phyloP scores from a whole-genome alignment of 1,140 invertebrate genomes.

The Drosophila carrolli region DNA sequence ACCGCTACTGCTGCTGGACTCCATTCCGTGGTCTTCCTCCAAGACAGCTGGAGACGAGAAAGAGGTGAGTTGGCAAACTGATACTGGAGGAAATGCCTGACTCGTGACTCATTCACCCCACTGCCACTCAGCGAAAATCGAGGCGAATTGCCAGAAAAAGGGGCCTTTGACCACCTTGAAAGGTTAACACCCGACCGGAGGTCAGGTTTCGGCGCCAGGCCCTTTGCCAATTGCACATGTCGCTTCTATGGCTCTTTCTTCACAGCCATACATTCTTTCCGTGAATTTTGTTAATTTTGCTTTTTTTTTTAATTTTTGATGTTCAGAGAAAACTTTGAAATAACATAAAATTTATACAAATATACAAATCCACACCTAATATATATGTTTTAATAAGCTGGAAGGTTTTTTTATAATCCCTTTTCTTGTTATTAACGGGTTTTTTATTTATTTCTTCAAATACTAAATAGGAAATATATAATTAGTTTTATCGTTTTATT shows the following conservation, averaged over 20 bases:
- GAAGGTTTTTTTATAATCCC: too few species aligned
- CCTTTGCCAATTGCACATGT: slow-evolving; percentile 12
- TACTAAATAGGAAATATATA: too few species aligned
- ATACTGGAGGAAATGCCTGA: slow-evolving; percentile 28
- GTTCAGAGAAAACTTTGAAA: not conserved
- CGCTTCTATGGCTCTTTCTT: not conserved
- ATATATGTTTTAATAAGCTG: too few species aligned
- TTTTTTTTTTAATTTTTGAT: too few species aligned
- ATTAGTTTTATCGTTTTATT: too few species aligned
- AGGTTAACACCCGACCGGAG: slow-evolving; percentile 48
- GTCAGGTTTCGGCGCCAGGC: slow-evolving; percentile 59
- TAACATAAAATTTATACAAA: not conserved
- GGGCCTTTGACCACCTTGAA: slow-evolving; percentile 55
- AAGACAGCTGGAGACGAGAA: slow-evolving; percentile 3
- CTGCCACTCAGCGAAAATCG: slow-evolving; percentile 44
- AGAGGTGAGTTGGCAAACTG: not conserved
- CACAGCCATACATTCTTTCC: not conserved
- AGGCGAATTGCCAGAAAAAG: slow-evolving; percentile 16
- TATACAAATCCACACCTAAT: too few species aligned
- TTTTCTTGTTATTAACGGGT: fast-evolving
- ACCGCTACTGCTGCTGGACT: slow-evolving; percentile 40
- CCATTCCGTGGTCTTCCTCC: slow-evolving; percentile 21
- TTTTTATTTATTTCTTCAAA: too few species aligned
- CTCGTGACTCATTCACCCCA: slow-evolving; percentile 21
- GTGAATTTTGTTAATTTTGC: slow-evolving; percentile 6